phyloP scores from a whole-genome alignment of 1,140 invertebrate species.

The Phortica variegata region DNA sequence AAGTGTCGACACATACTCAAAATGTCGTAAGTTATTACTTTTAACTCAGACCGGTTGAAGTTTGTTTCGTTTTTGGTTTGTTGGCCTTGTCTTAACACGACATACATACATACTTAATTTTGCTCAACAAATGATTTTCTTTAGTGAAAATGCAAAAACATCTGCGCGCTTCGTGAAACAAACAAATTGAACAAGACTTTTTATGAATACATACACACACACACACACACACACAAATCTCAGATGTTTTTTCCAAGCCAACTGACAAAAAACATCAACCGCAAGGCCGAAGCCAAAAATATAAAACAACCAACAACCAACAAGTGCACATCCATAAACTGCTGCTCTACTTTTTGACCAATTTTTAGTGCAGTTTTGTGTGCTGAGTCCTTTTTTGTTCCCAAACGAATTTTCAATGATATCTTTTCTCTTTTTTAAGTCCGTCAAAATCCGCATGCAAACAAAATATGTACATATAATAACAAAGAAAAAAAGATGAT shows the following conservation, averaged over 20 bases:
- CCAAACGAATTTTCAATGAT: not conserved
- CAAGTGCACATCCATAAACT: constrained; percentile 10
- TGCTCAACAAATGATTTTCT: constrained; percentile 14
- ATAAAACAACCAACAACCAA: not conserved
- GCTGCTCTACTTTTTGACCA: constrained; percentile 45
- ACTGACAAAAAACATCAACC: not conserved
- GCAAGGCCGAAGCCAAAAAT: constrained; percentile 5
- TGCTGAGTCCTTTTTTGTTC: constrained; percentile 5
- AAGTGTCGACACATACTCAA: no score
- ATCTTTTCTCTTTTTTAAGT: no score
- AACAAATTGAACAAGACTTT: no score
- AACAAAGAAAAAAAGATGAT: constrained; percentile 18
- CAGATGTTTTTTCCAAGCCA: not conserved
- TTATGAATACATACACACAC: no score
- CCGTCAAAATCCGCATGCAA: constrained; percentile 19
- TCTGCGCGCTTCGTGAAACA: no score
- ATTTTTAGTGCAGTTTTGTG: constrained; percentile 30
- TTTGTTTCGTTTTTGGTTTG: not conserved
- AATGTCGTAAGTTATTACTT: no score
- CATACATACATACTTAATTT: no score
- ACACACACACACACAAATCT: constrained; percentile 1
- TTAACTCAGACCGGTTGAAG: not conserved
- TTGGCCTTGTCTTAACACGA: no score
- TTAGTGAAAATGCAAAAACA: constrained; percentile 4
- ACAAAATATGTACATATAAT: not conserved